Evolutionary conservation across 2,888 invertebrate genomes (phyloP), one percentile per base, ranked within the genome.

Genomic region (Yponomeuta plumbellus): DNA sequence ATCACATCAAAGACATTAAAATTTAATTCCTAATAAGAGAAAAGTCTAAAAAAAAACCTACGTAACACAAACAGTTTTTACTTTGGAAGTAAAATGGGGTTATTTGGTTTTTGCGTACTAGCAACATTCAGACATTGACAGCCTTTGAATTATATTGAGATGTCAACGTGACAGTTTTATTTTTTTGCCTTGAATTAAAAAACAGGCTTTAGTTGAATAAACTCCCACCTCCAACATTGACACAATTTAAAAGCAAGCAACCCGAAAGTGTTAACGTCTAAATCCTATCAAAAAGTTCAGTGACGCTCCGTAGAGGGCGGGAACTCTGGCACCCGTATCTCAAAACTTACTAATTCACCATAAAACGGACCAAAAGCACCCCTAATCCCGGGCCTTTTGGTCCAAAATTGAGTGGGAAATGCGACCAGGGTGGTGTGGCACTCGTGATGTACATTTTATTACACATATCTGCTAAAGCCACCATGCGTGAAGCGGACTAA

Each of bases 231-330:
- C 34, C 34, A 34, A 52, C 44, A 52, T 17, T 52, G 17, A 52
- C 44, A 52, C 13, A 13, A 52, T 52, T 52, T 52, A 17, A 13
- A 17, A 52, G 44, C 44, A 52, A 52, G 44, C 44, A 52, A 22
- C 59, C 59, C 21, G 59, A 59, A 23, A 23, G 23, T 59, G 21
- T 59, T 59, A 59, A 13, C 59, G 22, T n/a, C 21, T 11, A 59
- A 59, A 59, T 59, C 59, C 59, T 59, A 59, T 59, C 23, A 59
- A 59, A 59, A 59, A 59, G 59, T 59, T 59, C 22, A 21, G 23
- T 59, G 22, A 59, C 59, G 23, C 59, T 59, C 59, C 59, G 34
- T 34, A 34, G 34, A 34, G 34, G 34, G 34, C 17, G 17, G 44
- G 17, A 52, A 52, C 44, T 52, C 57, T 23, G 23, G 21, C 23